Conservation (phyloP, 2,113 vertebrate species). For the Cebidichthys violaceus region DNA sequence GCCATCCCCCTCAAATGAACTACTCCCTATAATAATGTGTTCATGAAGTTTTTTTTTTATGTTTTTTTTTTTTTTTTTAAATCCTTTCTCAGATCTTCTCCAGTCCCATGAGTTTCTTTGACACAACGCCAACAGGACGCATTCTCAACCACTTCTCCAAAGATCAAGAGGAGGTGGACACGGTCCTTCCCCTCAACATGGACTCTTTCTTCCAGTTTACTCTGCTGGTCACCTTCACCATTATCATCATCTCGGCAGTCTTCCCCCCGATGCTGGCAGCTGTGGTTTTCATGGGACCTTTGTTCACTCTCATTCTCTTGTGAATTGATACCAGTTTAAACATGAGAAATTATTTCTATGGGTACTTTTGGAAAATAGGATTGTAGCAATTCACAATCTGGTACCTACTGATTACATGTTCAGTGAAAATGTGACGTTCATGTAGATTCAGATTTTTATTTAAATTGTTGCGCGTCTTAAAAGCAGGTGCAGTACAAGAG, state of each 20-base stretch:
- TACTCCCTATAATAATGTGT: not conserved
- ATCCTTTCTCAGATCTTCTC: slow-evolving; percentile 79
- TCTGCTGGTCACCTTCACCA: slow-evolving; percentile 76
- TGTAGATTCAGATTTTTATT: not conserved
- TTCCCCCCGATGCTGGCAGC: slow-evolving; percentile 83
- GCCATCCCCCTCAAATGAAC: not conserved
- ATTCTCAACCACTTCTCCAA: slow-evolving; percentile 90
- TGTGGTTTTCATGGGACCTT: slow-evolving; percentile 63
- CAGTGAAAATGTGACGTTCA: not conserved
- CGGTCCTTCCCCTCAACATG: slow-evolving; percentile 80
- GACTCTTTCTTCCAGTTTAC: slow-evolving; percentile 87
- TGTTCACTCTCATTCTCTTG: slow-evolving; percentile 79
- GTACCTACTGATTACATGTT: not conserved
- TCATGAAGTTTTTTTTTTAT: not conserved
- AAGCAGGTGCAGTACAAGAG: not conserved
- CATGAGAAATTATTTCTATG: not conserved
- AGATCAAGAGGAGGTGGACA: slow-evolving; percentile 87
- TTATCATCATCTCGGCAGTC: slow-evolving; percentile 76
- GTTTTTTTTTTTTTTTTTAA: too few relatives aligned
- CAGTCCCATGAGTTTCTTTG: slow-evolving; percentile 88
- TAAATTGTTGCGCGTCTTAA: not conserved
- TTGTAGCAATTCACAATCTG: not conserved
- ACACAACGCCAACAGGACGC: slow-evolving; percentile 86
- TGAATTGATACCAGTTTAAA: slow-evolving; percentile 43
- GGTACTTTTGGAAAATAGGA: not conserved